Evolutionary conservation across 2,797 vertebrate genomes (phyloP), one percentile per base, ranked within the genome.

Genomic region (Craterocephalus amniculus): DNA sequence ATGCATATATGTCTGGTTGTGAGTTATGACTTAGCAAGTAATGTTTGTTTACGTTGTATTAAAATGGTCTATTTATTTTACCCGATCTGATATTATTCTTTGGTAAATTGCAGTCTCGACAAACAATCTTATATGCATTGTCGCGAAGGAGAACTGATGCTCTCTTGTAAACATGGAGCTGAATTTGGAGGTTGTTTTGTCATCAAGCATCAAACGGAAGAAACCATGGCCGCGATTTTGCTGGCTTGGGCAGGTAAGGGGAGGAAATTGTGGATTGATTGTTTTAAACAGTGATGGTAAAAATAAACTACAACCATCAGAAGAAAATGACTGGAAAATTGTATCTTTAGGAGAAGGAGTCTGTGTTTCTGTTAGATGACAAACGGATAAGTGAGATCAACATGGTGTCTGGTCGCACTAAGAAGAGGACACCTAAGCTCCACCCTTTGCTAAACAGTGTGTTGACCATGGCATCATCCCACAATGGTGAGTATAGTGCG

Each of bases 141-240:
- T 38, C 48, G 24, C 24, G 18, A 60, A 29, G 72, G 51, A 32
- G 59, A 43, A 20, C 65, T 18, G 32, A 64, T 79, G 68, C 48
- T 76, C 56, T 31, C 56, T 31, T 5, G 32, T 2, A 61, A 86
- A 70, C 31, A 99, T 99, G 98, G 96, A 98, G 67, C 75, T 99
- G 36, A 96, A 94, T 76, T 75, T 99, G 62, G 96, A 99, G 79
- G 96, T 99, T 26, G 86, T 99, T 67, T 67, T 96, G 62, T 97
- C 95, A 55, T 95, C 95, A 0, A 95, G 94, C 84, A 97, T 97
- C 93, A 98, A 96, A 81, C 93, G 96, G 75, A 97, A 94, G 72
- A 99, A 95, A 77, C 96, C 98, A 0, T 98, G 97, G 96, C 96
- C 97, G 34, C 93, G 93, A 13, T 91, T 99, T 84, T 95, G 95